Base-by-base conservation (phyloP, 2,113 vertebrate species). In the Crypturellus undulatus region DNA sequence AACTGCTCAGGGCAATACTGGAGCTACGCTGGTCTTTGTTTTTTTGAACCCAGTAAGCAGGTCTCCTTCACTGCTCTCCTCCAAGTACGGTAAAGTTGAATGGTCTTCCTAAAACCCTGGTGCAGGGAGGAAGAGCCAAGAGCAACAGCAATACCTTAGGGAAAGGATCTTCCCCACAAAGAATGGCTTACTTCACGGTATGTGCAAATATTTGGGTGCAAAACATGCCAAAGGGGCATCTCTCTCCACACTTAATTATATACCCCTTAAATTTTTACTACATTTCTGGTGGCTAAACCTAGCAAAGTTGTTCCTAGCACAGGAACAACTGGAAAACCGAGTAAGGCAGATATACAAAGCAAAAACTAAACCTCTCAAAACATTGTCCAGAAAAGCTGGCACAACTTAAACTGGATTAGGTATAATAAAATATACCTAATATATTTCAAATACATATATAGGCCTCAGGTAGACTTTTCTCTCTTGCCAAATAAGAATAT, bases 1-100 rank as follows among this genome's bases (percentile, higher is more conserved):
- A 26, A 54, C 30, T 82, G 54, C 56, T 72, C 49, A 59, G 10
- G 13, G 24, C 26, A 87, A 10, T 58, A 42, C n/a, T 49, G 30
- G 3, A 63, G 24, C 12, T 52, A 36, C 0, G 0, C 1, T 69
- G 2, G 14, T 28, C 58, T 6, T 51, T 40, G 47, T 49, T 43
- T 60, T 26, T 40, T 14, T 6, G 6, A 2, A 63, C 20, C 9
- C 58, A 63, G 43, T 20, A 15, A 88, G 8, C n/a, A 71, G 34
- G 16, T 21, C 25, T 84, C 7, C 56, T 63, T 42, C 60, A 19
- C 11, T 47, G 18, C n/a, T 71, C 9, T 79, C 19, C 24, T 51
- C 13, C 38, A 9, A 81, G 71, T 5, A 49, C 0, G 72, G 68
- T 5, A 73, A 38, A 70, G 10, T 9, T 2, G 26, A 20, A 36